Base-by-base conservation (phyloP, 2,113 vertebrate species). In the Neomonachus schauinslandi region DNA sequence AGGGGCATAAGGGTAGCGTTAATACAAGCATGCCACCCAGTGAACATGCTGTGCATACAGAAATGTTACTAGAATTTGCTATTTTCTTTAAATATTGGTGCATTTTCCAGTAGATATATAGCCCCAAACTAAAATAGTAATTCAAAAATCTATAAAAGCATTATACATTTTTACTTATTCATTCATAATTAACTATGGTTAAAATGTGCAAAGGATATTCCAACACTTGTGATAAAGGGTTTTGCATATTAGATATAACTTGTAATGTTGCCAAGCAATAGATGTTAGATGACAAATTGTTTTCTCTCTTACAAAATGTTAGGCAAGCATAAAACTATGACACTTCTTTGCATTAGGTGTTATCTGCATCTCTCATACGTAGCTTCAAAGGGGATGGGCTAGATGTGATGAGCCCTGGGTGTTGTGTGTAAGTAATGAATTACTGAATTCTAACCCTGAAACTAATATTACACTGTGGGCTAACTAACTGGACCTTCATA, bases 1-100 rank as follows among this genome's bases (percentile, higher is more conserved):
- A 33, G 11, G 18, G 19, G 28, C 33, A 11, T 80, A 59, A 84
- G 36, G 59, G 69, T 82, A 93, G 57, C 21, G 46, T 24, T 65
- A 39, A 86, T n/a, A 28, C 97, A 96, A 94, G 24, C 94, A 95
- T 31, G 74, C 97, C 97, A 95, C 96, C 97, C 42, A 96, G 97
- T 88, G 98, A 76, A 24, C 24, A 55, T 31, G 61, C 22, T 31
- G 18, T 81, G 36, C 12, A 69, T 28, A 76, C 2, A 36, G 79
- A 46, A 91, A 28, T 6, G 26, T 39, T 53, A 46, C n/a, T 55
- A 12, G 9, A 84, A 63, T 42, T 82, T 79, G 69, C 24, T 24
- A 57, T 46, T 46, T 84, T 88, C 22, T 39, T 80, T 28, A 46
- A 24, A 28, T 59, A 71, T 31, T 2, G 22, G 31, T 16, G 15